Percentiles rank a stretch among this genome's conserved stretches.
Conservation (phyloP, 2,888 invertebrate genomes). For the Drosophila sordidula region DNA sequence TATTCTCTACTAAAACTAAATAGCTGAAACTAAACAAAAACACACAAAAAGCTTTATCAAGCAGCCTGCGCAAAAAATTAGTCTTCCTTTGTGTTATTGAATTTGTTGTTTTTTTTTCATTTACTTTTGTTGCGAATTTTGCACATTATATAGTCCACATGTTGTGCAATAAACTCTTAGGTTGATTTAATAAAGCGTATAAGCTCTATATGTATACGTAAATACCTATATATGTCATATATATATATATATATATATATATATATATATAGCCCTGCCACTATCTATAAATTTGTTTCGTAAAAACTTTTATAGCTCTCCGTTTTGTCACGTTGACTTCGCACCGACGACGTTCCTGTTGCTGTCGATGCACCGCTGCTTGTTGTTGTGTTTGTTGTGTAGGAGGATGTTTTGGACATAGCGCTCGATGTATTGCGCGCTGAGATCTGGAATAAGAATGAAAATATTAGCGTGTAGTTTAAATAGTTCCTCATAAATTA, state of each 20-base stretch:
- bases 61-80: conserved; percentile 20
- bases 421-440: conserved; percentile 54
- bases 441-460: conserved; percentile 68
- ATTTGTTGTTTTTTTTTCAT: conserved; percentile 3
- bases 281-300: conserved; percentile 83
- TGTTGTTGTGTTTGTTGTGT: conserved; percentile 23
- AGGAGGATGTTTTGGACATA: conserved; percentile 44
- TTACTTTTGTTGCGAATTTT: conserved; percentile 23
- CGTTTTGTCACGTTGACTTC: conserved; percentile 78
- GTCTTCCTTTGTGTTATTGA: conserved; percentile 43
- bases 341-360: conserved; percentile 51
- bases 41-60: conserved; percentile 24
- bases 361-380: conserved; percentile 29
- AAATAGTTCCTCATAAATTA: background rate
- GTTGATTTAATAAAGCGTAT: conserved; percentile 67
- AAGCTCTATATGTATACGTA: conserved; percentile 12
- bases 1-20: conserved; percentile 38
- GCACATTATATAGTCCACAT: conserved; percentile 36
- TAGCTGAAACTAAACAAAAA: conserved; percentile 26
- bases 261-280: conserved; percentile 18
- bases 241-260: conserved; percentile 17
- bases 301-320: conserved; percentile 83
- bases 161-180: conserved; percentile 61
- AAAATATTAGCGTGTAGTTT: background rate
- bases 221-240: conserved; percentile 23